Conservation (phyloP, 2,113 vertebrate species). For the Neotoma lepida region DNA sequence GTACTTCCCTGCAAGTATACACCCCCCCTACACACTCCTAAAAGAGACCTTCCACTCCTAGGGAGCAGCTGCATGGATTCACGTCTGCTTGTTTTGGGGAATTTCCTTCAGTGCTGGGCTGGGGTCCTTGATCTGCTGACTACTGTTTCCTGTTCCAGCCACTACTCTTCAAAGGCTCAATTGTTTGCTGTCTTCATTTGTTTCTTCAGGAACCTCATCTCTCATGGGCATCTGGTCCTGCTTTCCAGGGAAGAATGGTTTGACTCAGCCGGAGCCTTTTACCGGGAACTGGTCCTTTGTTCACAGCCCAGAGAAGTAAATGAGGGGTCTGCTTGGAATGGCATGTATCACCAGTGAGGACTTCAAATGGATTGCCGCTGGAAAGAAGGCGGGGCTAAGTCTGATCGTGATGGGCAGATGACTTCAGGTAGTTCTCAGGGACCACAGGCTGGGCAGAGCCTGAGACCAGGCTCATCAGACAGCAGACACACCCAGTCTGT, state of each 20-base stretch:
- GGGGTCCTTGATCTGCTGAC: neutral
- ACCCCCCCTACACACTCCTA: neutral
- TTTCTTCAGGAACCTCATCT: neutral
- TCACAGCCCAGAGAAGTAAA: neutral
- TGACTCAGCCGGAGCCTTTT: neutral
- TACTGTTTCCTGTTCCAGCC: neutral
- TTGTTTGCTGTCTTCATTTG: neutral
- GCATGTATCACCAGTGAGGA: neutral
- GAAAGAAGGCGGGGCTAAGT: neutral
- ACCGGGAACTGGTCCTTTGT: conserved; percentile 32
- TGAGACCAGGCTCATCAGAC: neutral
- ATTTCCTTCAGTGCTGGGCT: neutral
- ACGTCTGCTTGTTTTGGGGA: neutral
- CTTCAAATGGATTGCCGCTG: neutral
- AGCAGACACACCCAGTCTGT: neutral
- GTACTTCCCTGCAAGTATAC: neutral
- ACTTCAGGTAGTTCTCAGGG: neutral
- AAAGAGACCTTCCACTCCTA: neutral
- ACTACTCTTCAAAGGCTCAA: neutral
- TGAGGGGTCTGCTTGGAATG: neutral
- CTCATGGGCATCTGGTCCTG: neutral
- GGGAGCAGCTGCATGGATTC: neutral
- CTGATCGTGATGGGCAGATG: neutral
- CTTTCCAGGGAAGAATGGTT: conserved; percentile 17
- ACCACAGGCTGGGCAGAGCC: neutral